These are phyloP conservation scores for Asteroscopus sphinx DNA, from an alignment of 2,888 invertebrate genomes.

Conservation along the genomic window DNA sequence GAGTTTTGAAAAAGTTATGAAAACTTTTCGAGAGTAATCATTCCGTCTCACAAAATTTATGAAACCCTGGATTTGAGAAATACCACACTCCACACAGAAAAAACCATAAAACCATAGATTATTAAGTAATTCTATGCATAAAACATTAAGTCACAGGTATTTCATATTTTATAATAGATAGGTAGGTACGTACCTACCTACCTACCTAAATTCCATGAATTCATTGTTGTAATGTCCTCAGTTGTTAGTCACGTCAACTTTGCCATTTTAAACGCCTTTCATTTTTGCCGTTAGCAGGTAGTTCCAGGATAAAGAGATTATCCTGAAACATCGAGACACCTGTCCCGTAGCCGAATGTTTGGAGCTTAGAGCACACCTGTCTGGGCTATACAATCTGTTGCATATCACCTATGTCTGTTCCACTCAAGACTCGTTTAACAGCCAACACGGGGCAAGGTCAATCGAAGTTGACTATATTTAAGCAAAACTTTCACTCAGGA, in stretches of 20 bases:
- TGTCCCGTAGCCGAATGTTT: conserved; percentile 64
- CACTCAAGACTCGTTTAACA: conserved; percentile 61
- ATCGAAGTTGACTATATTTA: conserved; percentile 55
- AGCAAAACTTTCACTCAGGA: conserved; percentile 69
- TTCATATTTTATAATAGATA: no score
- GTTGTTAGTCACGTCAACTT: conserved; percentile 44
- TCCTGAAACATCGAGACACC: conserved; percentile 60
- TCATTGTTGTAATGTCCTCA: conserved; percentile 36
- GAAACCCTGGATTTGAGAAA: no score
- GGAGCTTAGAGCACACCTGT: conserved; percentile 55
- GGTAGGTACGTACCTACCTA: no score
- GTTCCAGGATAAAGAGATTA: conserved; percentile 41
- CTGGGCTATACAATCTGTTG: conserved; percentile 27
- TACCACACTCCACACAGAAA: no score
- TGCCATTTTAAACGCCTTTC: conserved; percentile 57
- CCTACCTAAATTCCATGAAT: conserved; percentile 1
- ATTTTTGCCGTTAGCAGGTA: conserved; percentile 52
- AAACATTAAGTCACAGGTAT: no score
- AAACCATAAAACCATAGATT: no score
- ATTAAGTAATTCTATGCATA: no score
- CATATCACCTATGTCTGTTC: conserved; percentile 38
- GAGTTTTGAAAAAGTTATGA: no score
- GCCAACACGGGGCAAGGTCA: conserved; percentile 66
- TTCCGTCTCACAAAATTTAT: no score
- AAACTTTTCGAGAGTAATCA: no score